Conservation (phyloP, 1,140 invertebrate genomes). For the Hyposmocoma kahamanoa region DNA sequence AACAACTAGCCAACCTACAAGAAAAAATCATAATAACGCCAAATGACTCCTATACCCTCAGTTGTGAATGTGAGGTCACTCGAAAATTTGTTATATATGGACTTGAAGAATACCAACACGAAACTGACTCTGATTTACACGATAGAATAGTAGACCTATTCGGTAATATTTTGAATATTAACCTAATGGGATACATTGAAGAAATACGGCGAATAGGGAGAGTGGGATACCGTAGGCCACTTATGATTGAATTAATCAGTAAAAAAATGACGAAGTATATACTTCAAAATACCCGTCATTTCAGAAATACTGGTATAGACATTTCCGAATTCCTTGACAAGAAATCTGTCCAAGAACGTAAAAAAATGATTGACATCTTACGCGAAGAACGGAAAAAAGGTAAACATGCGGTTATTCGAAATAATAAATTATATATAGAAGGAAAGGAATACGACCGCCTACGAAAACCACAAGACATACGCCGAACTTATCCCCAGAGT, state of each 20-base stretch:
- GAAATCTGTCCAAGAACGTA: not conserved
- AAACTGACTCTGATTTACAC: not conserved
- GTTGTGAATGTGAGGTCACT: too few relatives aligned
- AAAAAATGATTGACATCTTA: not conserved
- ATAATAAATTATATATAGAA: not conserved
- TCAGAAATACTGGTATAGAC: conserved; percentile 1
- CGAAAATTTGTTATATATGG: conserved; percentile 2
- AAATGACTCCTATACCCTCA: too few relatives aligned
- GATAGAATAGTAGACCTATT: not conserved
- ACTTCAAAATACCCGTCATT: not conserved
- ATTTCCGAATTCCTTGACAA: conserved; percentile 4
- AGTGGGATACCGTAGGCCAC: not conserved
- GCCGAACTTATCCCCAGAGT: not conserved
- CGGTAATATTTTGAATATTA: not conserved
- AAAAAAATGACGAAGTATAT: conserved; percentile 1
- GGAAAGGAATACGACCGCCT: not conserved
- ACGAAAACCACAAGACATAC: not conserved
- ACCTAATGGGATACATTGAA: not conserved
- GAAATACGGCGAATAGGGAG: not conserved
- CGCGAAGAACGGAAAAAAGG: not conserved
- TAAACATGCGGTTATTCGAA: conserved; percentile 2
- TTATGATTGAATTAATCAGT: conserved; percentile 1
- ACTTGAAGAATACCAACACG: not conserved
- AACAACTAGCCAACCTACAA: too few relatives aligned
- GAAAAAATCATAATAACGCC: too few relatives aligned